Base-by-base conservation (phyloP, 2,888 invertebrate genomes). In the Caenorhabditis zanzibari region DNA sequence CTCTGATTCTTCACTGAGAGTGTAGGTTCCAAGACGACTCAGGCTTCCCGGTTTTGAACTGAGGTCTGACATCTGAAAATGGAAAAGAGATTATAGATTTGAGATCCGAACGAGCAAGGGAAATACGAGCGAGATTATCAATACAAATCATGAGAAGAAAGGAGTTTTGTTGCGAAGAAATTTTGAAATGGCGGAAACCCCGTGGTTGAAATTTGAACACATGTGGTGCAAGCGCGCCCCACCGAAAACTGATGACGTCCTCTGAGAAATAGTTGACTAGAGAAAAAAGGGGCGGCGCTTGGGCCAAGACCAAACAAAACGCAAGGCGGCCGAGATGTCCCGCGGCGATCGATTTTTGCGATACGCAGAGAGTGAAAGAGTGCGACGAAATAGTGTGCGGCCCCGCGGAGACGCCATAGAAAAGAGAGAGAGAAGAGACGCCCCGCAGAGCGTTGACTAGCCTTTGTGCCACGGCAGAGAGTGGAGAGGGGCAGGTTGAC, bases 401-500 rank as follows among this genome's bases (percentile, higher is more conserved):
- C 28, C n/a, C 16, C 10, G 47, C 4, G 35, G 79, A 79, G 71
- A n/a, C n/a, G n/a, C n/a, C n/a, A n/a, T n/a, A 47, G 56, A 22
- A 22, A 35, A 49, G 24, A 59, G 32, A 44, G 2, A 49, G 24
- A 59, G 32, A 44, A 3, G 19, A 3, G 44, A 22, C 32, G 52
- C 61, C 7, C 41, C 12, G n/a, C 16, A 16, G n/a, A n/a, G 52
- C 12, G 56, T n/a, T 69, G 68, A 58, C 75, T 56, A 12, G 16
- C 71, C 26, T 71, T 56, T 28, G 35, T 71, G 77, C 59, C 69
- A 61, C 28, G 77, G 63, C 79, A 79, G 71, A 79, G 71, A 79
- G 71, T 61, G 58, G 79, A 79, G 77, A n/a, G 58, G 54, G 64
- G 41, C 64, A 79, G 79, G 64, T 66, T 44, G 64, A 47, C 71